These are phyloP conservation scores for Arnoldichthys spilopterus DNA, from an alignment of 2,797 vertebrate species.

Conservation along the genomic window DNA sequence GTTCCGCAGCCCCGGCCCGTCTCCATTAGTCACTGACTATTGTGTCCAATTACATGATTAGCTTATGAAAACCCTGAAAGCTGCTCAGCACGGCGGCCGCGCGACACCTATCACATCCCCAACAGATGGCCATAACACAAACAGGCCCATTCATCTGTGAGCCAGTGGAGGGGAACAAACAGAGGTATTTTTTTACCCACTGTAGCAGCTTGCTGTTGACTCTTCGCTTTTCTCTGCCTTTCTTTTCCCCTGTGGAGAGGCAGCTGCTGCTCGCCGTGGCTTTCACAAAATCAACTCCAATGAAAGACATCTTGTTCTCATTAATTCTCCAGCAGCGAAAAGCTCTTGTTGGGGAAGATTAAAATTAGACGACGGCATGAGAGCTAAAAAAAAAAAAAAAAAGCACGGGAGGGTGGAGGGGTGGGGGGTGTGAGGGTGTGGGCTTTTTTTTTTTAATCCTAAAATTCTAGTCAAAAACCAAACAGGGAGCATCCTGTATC, in stretches of 20 bases:
- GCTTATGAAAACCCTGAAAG: constrained; percentile 74
- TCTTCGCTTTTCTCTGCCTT: constrained; percentile 35
- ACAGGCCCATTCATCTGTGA: constrained; percentile 61
- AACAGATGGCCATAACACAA: constrained; percentile 62
- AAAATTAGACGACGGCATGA: constrained; percentile 36
- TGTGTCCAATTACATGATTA: constrained; percentile 81
- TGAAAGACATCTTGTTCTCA: constrained; percentile 55
- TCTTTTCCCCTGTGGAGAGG: constrained; percentile 42
- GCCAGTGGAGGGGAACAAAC: constrained; percentile 58
- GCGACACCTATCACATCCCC: constrained; percentile 60
- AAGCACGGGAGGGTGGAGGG: too few relatives aligned
- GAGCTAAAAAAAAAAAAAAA: constrained; percentile 22
- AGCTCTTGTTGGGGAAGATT: constrained; percentile 48
- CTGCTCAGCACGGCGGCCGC: constrained; percentile 7
- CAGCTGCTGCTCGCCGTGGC: constrained; percentile 46
- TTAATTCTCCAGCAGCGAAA: constrained; percentile 48
- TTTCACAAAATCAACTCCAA: constrained; percentile 52
- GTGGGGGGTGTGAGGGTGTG: constrained; percentile 4
- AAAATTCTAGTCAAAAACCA: constrained; percentile 5
- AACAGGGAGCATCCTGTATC: neutral
- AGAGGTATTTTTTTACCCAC: constrained; percentile 59
- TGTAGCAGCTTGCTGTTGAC: constrained; percentile 59
- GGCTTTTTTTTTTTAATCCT: constrained; percentile 26
- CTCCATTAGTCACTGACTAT: constrained; percentile 74
- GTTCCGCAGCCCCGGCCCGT: constrained; percentile 51